These are phyloP conservation scores for Drosophila limbata DNA, from an alignment of 2,888 invertebrate genomes.

Conservation along the genomic window DNA sequence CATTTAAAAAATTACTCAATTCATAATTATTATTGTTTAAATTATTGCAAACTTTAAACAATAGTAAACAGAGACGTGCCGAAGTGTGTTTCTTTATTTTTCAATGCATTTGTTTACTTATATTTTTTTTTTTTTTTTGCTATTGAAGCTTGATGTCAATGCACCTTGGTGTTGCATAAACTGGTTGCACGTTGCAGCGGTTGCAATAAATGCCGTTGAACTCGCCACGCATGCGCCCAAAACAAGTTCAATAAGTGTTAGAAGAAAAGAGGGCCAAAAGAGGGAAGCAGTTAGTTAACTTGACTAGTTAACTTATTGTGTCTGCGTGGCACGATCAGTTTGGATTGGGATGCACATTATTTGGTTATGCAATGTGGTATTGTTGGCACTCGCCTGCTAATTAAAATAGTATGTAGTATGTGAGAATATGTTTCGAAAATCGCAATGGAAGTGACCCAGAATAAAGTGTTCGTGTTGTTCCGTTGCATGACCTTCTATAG, in stretches of 20 bases:
- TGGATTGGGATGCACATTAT: constrained; percentile 31
- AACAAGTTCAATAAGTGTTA: constrained; percentile 49
- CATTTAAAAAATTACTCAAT: constrained; percentile 12
- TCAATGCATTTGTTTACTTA: background rate
- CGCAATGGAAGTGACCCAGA: constrained; percentile 37
- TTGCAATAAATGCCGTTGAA: constrained; percentile 44
- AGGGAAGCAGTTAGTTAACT: background rate
- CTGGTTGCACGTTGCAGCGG: constrained; percentile 59
- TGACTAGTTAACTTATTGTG: constrained; percentile 9
- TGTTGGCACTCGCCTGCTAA: constrained; percentile 33
- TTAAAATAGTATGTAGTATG: constrained; percentile 33
- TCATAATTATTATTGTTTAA: constrained; percentile 12
- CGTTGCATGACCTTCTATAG: constrained; percentile 40
- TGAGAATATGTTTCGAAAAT: constrained; percentile 68
- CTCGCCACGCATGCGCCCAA: constrained; percentile 43
- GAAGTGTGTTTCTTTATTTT: background rate
- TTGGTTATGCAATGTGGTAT: constrained; percentile 21
- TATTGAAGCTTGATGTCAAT: constrained; percentile 56
- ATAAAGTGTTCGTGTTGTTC: constrained; percentile 47
- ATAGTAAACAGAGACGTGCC: constrained; percentile 21
- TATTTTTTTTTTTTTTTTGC: constrained; percentile 5
- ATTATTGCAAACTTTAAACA: background rate
- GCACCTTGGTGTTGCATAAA: constrained; percentile 64
- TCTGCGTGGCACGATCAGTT: constrained; percentile 28
- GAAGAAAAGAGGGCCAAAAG: background rate